phyloP scores from a whole-genome alignment of 2,113 vertebrate species.

The Tragelaphus scriptus region DNA sequence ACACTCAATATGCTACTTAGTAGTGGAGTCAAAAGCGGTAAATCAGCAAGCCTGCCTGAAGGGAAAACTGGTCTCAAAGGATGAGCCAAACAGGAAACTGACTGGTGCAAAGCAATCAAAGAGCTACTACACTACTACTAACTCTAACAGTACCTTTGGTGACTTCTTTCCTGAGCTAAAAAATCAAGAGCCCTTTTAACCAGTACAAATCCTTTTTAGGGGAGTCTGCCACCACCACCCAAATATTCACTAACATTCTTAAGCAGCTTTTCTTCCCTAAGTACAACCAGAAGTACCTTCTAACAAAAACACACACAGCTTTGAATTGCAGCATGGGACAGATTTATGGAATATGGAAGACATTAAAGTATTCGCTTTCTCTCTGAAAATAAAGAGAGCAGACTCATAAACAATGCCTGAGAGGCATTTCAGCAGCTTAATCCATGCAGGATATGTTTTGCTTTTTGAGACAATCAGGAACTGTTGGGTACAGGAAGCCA shows the following conservation, averaged over 20 bases:
- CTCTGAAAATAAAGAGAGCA: slow-evolving; percentile 66
- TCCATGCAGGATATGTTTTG: slow-evolving; percentile 56
- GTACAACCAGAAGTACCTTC: slow-evolving; percentile 70
- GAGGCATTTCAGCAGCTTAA: slow-evolving; percentile 78
- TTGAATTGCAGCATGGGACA: slow-evolving; percentile 42
- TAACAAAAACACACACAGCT: slow-evolving; percentile 66
- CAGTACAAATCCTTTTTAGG: slow-evolving; percentile 24
- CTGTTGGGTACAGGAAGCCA: slow-evolving; percentile 70
- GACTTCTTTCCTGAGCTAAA: slow-evolving; percentile 28
- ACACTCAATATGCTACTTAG: not conserved
- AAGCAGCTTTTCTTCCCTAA: slow-evolving; percentile 56
- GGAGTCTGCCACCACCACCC: slow-evolving; percentile 54
- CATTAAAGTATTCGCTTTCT: slow-evolving; percentile 79
- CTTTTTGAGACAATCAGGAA: slow-evolving; percentile 71
- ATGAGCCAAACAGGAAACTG: slow-evolving; percentile 32
- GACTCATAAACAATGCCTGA: slow-evolving; percentile 75
- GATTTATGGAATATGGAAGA: slow-evolving; percentile 78
- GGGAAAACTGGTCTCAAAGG: slow-evolving; percentile 15
- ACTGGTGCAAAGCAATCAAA: not conserved
- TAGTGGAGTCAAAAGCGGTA: slow-evolving; percentile 2
- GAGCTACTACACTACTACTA: not conserved
- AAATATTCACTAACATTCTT: slow-evolving; percentile 45
- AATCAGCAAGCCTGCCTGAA: not conserved
- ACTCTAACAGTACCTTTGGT: slow-evolving; percentile 15
- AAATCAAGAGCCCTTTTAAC: slow-evolving; percentile 29